phyloP scores from a whole-genome alignment of 2,797 vertebrate genomes.

The Cynopterus sphinx region DNA sequence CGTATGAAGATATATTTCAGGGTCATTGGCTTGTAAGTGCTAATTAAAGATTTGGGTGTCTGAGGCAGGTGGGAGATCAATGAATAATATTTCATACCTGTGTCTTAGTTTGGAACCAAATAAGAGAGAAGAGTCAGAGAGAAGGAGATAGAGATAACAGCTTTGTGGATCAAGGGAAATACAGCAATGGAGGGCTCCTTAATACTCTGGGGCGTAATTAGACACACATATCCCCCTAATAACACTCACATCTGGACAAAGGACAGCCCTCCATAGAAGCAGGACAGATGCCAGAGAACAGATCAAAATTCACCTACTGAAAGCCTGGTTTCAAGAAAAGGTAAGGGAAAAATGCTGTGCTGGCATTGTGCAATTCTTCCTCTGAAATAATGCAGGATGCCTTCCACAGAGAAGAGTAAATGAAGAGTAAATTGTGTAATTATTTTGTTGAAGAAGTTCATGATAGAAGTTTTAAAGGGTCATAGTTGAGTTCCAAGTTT shows the following conservation, averaged over 20 bases:
- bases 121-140: neutral
- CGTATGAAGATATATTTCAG: neutral
- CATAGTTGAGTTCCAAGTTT: neutral
- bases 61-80: neutral
- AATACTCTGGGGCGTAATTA: neutral
- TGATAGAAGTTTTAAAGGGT: neutral
- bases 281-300: neutral
- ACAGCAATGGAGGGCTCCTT: neutral
- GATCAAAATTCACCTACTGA: neutral
- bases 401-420: neutral
- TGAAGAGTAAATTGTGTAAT: neutral
- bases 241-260: neutral
- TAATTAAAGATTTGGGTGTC: neutral
- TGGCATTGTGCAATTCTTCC: neutral
- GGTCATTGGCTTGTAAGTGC: neutral
- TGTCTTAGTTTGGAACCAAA: neutral
- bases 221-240: neutral
- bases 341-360: neutral
- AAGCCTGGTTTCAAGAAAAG: neutral
- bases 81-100: neutral
- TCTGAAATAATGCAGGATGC: neutral
- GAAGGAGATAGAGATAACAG: neutral
- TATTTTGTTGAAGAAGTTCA: neutral
- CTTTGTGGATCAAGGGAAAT: neutral
- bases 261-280: neutral